Evolutionary conservation across 2,888 invertebrate species (phyloP).

Genomic region (Chloroclystis v-ata): DNA sequence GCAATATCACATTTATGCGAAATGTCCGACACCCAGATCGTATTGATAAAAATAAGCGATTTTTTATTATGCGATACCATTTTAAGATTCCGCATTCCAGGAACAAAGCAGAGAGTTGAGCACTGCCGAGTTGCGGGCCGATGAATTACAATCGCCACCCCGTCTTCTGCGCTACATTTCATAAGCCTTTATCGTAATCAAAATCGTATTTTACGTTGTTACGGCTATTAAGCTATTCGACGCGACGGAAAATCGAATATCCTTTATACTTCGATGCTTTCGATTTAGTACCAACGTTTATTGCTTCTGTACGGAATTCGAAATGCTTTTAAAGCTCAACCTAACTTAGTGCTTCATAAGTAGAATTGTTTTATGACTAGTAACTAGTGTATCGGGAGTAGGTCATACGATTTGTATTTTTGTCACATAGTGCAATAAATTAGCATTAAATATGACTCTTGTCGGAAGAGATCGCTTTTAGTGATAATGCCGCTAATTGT

Average conservation of each 20-base stretch:
- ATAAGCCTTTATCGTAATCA: conserved; percentile 53
- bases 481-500: too few relatives aligned
- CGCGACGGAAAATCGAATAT: conserved; percentile 55
- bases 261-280: conserved; percentile 29
- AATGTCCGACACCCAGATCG: conserved; percentile 77
- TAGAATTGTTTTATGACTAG: background rate
- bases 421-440: too few relatives aligned
- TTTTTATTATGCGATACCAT: conserved; percentile 71
- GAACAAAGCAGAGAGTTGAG: conserved; percentile 26
- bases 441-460: too few relatives aligned
- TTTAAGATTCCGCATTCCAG: conserved; percentile 16
- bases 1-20: conserved; percentile 79
- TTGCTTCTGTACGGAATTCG: conserved; percentile 18
- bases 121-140: conserved; percentile 27
- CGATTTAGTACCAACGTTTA: conserved; percentile 27
- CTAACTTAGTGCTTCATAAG: background rate
- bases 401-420: too few relatives aligned
- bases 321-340: conserved; percentile 12
- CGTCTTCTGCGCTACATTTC: conserved; percentile 33
- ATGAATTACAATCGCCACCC: conserved; percentile 29
- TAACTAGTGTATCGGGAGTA: too few relatives aligned
- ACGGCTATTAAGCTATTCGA: conserved; percentile 55
- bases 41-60: conserved; percentile 78
- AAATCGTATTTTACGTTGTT: conserved; percentile 58
- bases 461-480: too few relatives aligned